A percentile compares a stretch with the other conserved stretches of the same genome.
These are phyloP conservation scores for Teleogryllus oceanicus DNA, from an alignment of 2,888 invertebrate genomes.

Conservation along the genomic window DNA sequence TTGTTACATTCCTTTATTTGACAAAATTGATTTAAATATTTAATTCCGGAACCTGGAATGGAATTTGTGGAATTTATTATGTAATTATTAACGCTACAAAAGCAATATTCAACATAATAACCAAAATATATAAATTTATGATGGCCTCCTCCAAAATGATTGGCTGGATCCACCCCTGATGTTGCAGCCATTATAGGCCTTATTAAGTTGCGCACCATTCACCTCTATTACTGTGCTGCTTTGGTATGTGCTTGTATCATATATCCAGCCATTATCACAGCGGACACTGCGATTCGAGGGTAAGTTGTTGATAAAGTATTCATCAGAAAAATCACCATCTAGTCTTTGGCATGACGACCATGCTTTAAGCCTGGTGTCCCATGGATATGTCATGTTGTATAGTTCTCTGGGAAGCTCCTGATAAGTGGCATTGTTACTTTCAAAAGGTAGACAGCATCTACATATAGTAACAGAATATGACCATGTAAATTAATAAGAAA, in stretches of 20 bases:
- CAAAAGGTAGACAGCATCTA: constrained; percentile 60
- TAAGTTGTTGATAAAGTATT: constrained; percentile 43
- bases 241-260: constrained; percentile 57
- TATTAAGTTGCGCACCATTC: constrained; percentile 37
- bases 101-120: no score
- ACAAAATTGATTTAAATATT: no score
- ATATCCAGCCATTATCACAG: constrained; percentile 57
- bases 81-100: no score
- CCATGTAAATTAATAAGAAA: not conserved
- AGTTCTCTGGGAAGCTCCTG: constrained; percentile 47
- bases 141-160: no score
- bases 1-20: no score
- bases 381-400: constrained; percentile 55
- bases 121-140: no score
- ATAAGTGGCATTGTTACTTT: constrained; percentile 53
- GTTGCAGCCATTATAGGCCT: no score
- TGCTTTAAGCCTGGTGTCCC: constrained; percentile 49
- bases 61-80: no score
- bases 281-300: constrained; percentile 42
- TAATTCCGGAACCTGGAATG: no score
- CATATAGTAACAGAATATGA: constrained; percentile 34
- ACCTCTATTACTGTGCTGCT: constrained; percentile 65
- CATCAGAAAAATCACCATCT: constrained; percentile 48
- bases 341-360: constrained; percentile 55
- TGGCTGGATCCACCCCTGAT: no score